A percentile compares a stretch with the other conserved stretches of the same genome.
Evolutionary conservation across 2,797 vertebrate genomes (phyloP).

Genomic region (Danio jaintianensis): DNA sequence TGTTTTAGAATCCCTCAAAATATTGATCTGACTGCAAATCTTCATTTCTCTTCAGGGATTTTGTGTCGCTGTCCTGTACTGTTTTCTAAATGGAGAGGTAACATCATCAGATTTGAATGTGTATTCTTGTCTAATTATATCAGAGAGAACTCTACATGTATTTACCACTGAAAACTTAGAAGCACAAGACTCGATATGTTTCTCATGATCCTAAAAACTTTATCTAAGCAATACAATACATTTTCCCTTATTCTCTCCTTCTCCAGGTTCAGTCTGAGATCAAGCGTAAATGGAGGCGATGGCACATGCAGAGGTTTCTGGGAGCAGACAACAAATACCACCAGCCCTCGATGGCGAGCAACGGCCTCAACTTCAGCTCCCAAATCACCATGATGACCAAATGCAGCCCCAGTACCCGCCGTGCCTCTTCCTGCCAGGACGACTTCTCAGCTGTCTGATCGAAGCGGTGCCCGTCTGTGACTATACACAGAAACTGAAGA

Average conservation of each 20-base stretch:
- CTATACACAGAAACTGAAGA: neutral
- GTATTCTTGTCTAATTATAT: neutral
- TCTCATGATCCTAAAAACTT: neutral
- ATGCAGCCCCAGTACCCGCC: conserved; percentile 84
- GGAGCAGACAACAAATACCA: conserved; percentile 88
- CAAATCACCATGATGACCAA: conserved; percentile 95
- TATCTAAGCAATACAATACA: neutral
- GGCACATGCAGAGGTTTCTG: conserved; percentile 90
- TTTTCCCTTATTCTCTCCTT: neutral
- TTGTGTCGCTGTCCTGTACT: conserved; percentile 93
- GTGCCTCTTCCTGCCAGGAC: conserved; percentile 75
- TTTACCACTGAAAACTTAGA: neutral
- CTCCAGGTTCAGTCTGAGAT: conserved; percentile 93
- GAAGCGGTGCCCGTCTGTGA: neutral
- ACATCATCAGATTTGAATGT: conserved; percentile 34
- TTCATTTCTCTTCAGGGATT: conserved; percentile 84
- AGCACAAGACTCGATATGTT: neutral
- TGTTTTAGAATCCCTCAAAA: neutral
- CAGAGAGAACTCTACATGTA: neutral
- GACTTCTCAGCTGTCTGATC: conserved; percentile 71
- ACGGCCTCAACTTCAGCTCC: conserved; percentile 92
- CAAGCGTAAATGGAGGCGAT: conserved; percentile 94
- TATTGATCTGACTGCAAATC: conserved; percentile 23
- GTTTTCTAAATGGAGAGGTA: conserved; percentile 90
- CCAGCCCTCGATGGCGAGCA: conserved; percentile 90